Evolutionary conservation across 2,113 vertebrate genomes (phyloP).

Genomic region (Pipa parva): DNA sequence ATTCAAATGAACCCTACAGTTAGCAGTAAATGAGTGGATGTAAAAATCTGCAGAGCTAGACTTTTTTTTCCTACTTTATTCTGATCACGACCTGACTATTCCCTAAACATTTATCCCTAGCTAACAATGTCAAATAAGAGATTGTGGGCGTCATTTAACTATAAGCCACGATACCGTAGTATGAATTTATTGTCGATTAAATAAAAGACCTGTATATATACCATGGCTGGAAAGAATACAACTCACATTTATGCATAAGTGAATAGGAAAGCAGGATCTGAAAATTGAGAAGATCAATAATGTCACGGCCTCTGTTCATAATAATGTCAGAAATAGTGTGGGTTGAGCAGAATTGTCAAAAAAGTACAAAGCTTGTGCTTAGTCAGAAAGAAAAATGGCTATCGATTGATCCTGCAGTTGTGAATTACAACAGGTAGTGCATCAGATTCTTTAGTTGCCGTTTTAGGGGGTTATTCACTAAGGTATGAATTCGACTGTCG

Average conservation of each 20-base stretch:
- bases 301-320: conserved; percentile 4
- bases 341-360: conserved; percentile 18
- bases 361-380: conserved; percentile 12
- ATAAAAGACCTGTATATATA: conserved; percentile 18
- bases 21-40: not conserved
- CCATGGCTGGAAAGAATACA: not conserved
- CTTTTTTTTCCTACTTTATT: not conserved
- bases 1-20: not conserved
- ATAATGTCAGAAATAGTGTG: conserved; percentile 9
- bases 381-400: conserved; percentile 21
- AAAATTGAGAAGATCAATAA: conserved; percentile 33
- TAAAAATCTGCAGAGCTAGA: not conserved
- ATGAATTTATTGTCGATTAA: conserved; percentile 11
- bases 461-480: too few relatives aligned
- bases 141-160: not conserved
- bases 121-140: not conserved
- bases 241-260: not conserved
- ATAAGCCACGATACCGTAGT: conserved; percentile 1
- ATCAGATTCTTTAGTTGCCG: too few relatives aligned
- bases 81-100: not conserved
- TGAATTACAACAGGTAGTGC: too few relatives aligned
- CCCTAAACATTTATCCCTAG: not conserved
- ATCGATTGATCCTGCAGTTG: conserved; percentile 5
- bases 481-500: too few relatives aligned
- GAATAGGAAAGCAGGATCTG: conserved; percentile 17